Conservation (phyloP, 2,888 invertebrate species). For the Timandra comae region DNA sequence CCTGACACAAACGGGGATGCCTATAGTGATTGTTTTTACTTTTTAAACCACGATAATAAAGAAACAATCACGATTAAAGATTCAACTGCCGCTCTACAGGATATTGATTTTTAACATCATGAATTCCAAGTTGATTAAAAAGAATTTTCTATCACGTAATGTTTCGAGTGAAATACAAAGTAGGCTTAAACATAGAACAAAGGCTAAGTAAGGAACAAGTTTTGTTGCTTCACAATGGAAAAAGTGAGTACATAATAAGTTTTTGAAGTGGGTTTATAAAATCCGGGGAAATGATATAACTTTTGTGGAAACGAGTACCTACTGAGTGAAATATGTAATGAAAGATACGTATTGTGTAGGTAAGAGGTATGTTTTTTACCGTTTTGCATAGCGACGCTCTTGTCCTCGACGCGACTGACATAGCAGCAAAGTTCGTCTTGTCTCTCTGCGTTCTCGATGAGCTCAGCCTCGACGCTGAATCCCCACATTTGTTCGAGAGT, state of each 20-base stretch:
- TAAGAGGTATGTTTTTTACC: slow-evolving; percentile 78
- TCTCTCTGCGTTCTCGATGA: slow-evolving; percentile 96
- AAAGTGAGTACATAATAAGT: slow-evolving; percentile 14
- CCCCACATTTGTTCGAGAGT: slow-evolving; percentile 98
- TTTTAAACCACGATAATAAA: slow-evolving; percentile 26
- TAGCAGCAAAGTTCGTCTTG: slow-evolving; percentile 98
- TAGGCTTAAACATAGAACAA: slow-evolving; percentile 20
- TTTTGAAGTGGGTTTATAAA: slow-evolving; percentile 7
- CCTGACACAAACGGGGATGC: slow-evolving; percentile 79
- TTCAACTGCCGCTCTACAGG: slow-evolving; percentile 12
- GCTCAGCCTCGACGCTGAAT: slow-evolving; percentile 97
- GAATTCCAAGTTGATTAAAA: slow-evolving; percentile 15
- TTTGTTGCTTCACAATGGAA: slow-evolving; percentile 14
- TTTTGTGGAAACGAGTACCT: too few species aligned
- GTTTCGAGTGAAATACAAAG: slow-evolving; percentile 14
- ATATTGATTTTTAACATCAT: slow-evolving; percentile 18
- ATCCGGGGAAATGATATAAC: slow-evolving; percentile 11
- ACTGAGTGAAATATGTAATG: too few species aligned
- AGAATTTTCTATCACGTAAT: slow-evolving; percentile 9
- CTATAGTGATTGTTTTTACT: slow-evolving; percentile 40
- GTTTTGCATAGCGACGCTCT: slow-evolving; percentile 96
- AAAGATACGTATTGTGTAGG: slow-evolving; percentile 2
- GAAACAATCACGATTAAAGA: slow-evolving; percentile 27
- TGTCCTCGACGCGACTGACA: slow-evolving; percentile 96
- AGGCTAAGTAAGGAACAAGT: slow-evolving; percentile 15